These are phyloP conservation scores for Alloscopus bannaensis DNA, from an alignment of 2,888 invertebrate genomes.

Conservation along the genomic window DNA sequence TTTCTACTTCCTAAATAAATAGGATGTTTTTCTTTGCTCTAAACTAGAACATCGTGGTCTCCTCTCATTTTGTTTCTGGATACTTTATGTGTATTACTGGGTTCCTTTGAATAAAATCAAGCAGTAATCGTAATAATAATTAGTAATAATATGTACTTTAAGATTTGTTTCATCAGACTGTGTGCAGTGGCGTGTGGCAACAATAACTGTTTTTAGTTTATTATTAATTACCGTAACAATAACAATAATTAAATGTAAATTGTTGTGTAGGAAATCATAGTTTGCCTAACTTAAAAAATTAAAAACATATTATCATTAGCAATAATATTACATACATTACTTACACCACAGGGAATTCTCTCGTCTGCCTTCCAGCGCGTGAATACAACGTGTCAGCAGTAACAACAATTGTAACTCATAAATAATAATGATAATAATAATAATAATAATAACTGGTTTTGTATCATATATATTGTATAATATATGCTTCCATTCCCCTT, in stretches of 20 bases:
- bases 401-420: constrained; percentile 33
- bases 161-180: constrained; percentile 32
- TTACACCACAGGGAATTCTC: constrained; percentile 41
- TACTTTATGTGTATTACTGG: too few species aligned
- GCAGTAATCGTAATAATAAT: too few species aligned
- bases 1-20: too few species aligned
- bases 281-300: constrained; percentile 7
- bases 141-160: not conserved
- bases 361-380: too few species aligned
- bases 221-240: too few species aligned
- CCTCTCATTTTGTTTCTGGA: too few species aligned
- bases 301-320: constrained; percentile 3
- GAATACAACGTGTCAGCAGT: constrained; percentile 29
- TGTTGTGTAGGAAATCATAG: constrained; percentile 15
- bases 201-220: too few species aligned
- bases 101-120: constrained; percentile 5
- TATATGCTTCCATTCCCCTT: constrained; percentile 10
- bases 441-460: constrained; percentile 31
- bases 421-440: too few species aligned
- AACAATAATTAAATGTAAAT: constrained; percentile 13
- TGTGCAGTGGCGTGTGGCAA: constrained; percentile 34
- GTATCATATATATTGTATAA: not conserved
- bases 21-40: too few species aligned
- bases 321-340: constrained; percentile 15
- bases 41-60: too few species aligned